Conservation (phyloP, 2,113 vertebrate genomes). For the Pavo muticus region DNA sequence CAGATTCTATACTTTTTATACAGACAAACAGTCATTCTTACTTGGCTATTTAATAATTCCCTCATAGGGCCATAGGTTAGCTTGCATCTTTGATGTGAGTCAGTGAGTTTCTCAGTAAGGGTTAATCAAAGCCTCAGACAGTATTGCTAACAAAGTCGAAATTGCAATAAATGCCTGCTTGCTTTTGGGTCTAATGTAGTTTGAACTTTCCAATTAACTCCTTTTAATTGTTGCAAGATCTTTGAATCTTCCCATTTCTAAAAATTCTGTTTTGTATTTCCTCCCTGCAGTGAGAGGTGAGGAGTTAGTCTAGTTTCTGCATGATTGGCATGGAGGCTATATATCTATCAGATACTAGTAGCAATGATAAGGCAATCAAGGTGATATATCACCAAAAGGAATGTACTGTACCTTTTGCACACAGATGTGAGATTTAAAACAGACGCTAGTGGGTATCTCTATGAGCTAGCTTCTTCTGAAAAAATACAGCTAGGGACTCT, state of each 20-base stretch:
- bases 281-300: not conserved
- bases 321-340: not conserved
- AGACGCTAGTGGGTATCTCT: not conserved
- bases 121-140: not conserved
- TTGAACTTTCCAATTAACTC: not conserved
- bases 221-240: not conserved
- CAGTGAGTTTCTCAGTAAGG: not conserved
- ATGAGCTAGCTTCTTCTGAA: not conserved
- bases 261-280: not conserved
- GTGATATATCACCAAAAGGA: not conserved
- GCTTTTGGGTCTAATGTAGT: not conserved
- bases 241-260: not conserved
- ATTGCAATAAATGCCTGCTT: not conserved
- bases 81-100: not conserved
- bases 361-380: not conserved
- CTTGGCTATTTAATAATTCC: not conserved
- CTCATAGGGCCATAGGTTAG: not conserved
- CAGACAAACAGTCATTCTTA: not conserved
- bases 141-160: not conserved
- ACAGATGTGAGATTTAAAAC: constrained; percentile 1
- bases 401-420: not conserved
- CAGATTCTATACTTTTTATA: not conserved
- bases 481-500: not conserved
- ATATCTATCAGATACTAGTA: not conserved
- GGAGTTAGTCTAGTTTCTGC: not conserved